Evolutionary conservation across 2,797 vertebrate species (phyloP).

Genomic region (Coreius guichenoti): DNA sequence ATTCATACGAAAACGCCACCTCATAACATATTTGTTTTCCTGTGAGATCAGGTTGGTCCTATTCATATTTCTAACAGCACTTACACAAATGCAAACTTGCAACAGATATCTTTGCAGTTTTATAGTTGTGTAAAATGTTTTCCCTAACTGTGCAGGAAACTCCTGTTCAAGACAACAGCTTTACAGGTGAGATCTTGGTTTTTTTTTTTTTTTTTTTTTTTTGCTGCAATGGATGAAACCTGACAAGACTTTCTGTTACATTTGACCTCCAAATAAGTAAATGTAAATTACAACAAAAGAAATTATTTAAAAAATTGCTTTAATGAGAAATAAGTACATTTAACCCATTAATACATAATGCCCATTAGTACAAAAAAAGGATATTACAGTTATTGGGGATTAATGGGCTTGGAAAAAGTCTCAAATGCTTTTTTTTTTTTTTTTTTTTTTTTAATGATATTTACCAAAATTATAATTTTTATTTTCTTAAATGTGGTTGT

Average conservation of each 20-base stretch:
- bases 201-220: too few relatives aligned
- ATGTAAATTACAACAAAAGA: background rate
- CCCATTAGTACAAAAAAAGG: background rate
- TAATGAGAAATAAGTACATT: background rate
- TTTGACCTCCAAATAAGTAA: background rate
- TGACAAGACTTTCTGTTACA: background rate
- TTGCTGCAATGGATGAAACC: background rate
- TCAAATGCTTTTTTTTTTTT: conserved; percentile 16
- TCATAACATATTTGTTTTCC: background rate
- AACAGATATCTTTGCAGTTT: background rate
- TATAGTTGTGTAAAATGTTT: background rate
- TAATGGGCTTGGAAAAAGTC: background rate
- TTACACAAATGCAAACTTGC: background rate
- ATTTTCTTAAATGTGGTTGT: background rate
- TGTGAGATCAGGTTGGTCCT: background rate
- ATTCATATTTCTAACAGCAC: background rate
- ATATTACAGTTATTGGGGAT: background rate
- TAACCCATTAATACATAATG: background rate
- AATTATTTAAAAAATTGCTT: background rate
- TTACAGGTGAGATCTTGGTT: conserved; percentile 42
- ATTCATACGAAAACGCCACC: background rate
- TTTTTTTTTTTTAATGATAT: background rate
- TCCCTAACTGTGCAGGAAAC: conserved; percentile 21
- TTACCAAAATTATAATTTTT: background rate
- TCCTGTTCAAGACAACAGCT: conserved; percentile 1